Base-by-base conservation (phyloP, 2,888 invertebrate genomes). In the Caenorhabditis sp. region DNA sequence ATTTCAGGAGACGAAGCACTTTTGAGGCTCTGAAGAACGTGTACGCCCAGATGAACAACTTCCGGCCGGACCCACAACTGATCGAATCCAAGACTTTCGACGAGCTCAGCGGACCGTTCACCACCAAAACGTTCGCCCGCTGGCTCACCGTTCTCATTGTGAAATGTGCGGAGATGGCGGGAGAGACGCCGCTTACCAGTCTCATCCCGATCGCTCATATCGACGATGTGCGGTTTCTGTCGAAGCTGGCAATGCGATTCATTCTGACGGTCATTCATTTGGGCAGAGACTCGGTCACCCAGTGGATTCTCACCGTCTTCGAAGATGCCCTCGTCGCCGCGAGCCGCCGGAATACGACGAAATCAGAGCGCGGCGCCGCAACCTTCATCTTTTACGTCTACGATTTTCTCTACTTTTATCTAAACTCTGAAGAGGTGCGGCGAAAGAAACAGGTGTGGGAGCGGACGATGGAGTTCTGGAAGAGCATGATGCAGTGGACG, bases 391-490 rank as follows among this genome's bases (percentile, higher is more conserved):
- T 75, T 32, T 75, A 68, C 41, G 62, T 68, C 7, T 63, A 63
- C 22, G 75, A 75, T 17, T 75, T 75, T 30, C 24, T 75, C 15
- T 75, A 75, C 52, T 43, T 26, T 3, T 75, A 58, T 37, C 20
- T 43, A 7, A 75, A 70, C 13, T 41, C 30, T 3, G 63, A 63
- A 15, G 46, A 62, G 11, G 5, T 61, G 0, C 30, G 27, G 7
- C 45, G 48, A 15, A 32, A 48, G 15, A 61, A 52, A 32, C 30
- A 26, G 22, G 17, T 35, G 20, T 22, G 56, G 30, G 55, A 63
- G 11, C 32, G 46, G 11, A 30, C 62, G 2, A n/a, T 35, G 0
- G 1, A n/a, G 6, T 68, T 75, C 39, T 75, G 75, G 68, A 70
- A 30, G 15, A 30, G 20, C 27, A 68, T 75, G 48, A 20, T 75